Conservation (phyloP, 2,113 vertebrate genomes). For the Cephalopterus ornatus region DNA sequence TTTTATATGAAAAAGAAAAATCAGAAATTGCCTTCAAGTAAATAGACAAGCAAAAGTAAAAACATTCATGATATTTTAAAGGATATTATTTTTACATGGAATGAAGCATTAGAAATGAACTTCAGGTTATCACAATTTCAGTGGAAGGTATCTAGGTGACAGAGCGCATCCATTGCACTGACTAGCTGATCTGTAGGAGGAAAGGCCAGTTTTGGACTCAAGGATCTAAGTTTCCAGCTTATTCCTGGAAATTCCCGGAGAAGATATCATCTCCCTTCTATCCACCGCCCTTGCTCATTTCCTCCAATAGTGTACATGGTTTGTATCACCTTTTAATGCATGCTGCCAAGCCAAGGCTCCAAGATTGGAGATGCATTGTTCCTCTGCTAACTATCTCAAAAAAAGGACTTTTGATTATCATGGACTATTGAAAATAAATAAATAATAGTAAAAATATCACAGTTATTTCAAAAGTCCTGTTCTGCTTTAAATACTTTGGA, state of each 20-base stretch:
- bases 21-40: neutral
- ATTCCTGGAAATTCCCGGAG: neutral
- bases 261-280: neutral
- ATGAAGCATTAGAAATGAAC: neutral
- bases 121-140: neutral
- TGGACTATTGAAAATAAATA: neutral
- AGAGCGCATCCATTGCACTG: neutral
- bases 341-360: rapidly evolving
- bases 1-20: neutral
- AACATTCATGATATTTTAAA: neutral
- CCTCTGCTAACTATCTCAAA: neutral
- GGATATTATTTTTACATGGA: neutral
- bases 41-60: neutral
- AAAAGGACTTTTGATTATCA: neutral
- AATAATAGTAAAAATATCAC: neutral
- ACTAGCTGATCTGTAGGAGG: neutral
- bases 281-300: neutral
- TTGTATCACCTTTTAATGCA: neutral
- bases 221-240: neutral
- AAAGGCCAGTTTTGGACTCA: neutral
- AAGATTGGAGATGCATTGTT: neutral
- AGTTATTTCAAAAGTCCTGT: neutral
- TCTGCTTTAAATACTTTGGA: neutral
- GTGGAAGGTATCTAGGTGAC: neutral
- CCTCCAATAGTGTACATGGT: neutral